Percentiles rank a stretch among this genome's conserved stretches.
phyloP scores from a whole-genome alignment of 2,888 invertebrate genomes.

The Drosophila mettleri region DNA sequence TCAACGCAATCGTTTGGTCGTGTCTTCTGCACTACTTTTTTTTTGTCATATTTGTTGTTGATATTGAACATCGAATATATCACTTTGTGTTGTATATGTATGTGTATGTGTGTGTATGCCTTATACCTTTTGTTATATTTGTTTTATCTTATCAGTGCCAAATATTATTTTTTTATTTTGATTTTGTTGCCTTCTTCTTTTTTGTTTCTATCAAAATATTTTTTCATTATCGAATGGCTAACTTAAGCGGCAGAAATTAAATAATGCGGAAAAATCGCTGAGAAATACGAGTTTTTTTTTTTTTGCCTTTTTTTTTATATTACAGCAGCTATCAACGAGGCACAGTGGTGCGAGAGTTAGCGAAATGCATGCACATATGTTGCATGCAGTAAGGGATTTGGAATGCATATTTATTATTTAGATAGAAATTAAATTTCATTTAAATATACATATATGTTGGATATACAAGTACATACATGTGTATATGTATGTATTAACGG shows the following conservation, averaged over 20 bases:
- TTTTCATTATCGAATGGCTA: conserved; percentile 44
- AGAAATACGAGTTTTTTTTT: conserved; percentile 40
- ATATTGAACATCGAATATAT: conserved; percentile 20
- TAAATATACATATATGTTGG: too few species aligned
- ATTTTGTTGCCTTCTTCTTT: conserved; percentile 18
- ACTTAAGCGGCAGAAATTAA: conserved; percentile 10
- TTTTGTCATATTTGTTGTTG: conserved; percentile 3
- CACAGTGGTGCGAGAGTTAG: conserved; percentile 32
- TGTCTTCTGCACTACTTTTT: conserved; percentile 21
- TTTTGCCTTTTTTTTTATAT: neutral
- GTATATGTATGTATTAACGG: too few species aligned
- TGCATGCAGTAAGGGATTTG: too few species aligned
- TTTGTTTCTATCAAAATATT: conserved; percentile 48
- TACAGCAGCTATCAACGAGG: conserved; percentile 7
- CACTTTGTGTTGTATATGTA: neutral
- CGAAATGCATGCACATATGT: neutral
- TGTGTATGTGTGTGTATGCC: neutral
- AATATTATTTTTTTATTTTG: conserved; percentile 25
- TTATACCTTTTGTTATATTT: conserved; percentile 8
- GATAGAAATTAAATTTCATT: too few species aligned
- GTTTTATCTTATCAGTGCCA: conserved; percentile 59
- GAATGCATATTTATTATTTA: too few species aligned
- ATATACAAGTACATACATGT: too few species aligned
- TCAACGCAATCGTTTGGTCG: conserved; percentile 14
- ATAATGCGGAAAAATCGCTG: conserved; percentile 26